Percentiles rank a stretch among this genome's conserved stretches.
Conservation (phyloP, 2,113 vertebrate genomes). For the Syngnathus typhle region DNA sequence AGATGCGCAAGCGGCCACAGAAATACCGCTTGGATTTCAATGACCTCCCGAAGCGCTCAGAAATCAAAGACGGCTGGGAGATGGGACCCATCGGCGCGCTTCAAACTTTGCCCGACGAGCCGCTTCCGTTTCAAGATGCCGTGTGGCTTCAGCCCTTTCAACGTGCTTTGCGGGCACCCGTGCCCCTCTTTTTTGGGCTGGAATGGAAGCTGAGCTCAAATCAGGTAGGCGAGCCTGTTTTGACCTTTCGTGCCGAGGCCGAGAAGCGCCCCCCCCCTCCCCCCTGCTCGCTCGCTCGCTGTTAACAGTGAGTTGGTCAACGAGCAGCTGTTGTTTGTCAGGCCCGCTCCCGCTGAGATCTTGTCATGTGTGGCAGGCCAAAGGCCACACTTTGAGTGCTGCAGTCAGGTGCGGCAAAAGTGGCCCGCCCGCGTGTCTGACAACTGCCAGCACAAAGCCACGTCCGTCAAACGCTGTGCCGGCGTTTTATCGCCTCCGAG, state of each 20-base stretch:
- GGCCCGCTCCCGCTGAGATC: background rate
- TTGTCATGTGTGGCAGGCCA: constrained; percentile 15
- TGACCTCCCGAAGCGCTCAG: constrained; percentile 48
- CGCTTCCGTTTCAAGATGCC: constrained; percentile 31
- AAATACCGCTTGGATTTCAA: constrained; percentile 60
- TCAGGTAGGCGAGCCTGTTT: too few relatives aligned
- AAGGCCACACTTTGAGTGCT: constrained; percentile 47
- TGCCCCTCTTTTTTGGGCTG: too few relatives aligned
- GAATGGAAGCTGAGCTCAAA: too few relatives aligned
- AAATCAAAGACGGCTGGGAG: constrained; percentile 48
- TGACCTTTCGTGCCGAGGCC: too few relatives aligned
- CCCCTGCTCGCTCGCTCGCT: background rate
- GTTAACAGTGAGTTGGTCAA: background rate
- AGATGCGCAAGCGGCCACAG: constrained; percentile 56
- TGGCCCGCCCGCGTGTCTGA: constrained; percentile 9
- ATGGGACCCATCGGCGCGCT: constrained; percentile 32
- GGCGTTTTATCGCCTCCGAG: too few relatives aligned
- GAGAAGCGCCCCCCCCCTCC: too few relatives aligned
- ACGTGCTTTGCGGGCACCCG: background rate
- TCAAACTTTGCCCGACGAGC: constrained; percentile 33
- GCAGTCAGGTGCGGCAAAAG: constrained; percentile 48
- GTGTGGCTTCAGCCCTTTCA: constrained; percentile 23
- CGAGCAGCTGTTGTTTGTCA: background rate
- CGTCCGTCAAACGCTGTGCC: constrained; percentile 44
- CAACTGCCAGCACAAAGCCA: constrained; percentile 42